phyloP scores from a whole-genome alignment of 53 echinoderm and acorn worm genomes.

The Holothuria scabra region DNA sequence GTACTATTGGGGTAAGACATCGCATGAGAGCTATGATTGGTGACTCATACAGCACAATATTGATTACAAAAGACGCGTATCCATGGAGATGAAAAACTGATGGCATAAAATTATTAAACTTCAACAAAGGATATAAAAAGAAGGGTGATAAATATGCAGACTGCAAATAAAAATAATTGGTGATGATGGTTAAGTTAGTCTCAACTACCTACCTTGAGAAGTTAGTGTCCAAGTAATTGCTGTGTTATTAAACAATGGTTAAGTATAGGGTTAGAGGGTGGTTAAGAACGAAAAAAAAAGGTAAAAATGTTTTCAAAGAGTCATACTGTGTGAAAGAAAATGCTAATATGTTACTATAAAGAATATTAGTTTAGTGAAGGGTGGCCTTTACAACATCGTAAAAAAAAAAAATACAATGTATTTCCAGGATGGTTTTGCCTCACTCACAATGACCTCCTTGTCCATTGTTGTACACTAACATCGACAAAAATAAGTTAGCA shows the following conservation, averaged over 20 bases:
- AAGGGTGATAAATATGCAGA: not conserved
- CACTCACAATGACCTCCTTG: too few relatives aligned
- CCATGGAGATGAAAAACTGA: not conserved
- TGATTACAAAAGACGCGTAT: not conserved
- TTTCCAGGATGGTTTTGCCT: too few relatives aligned
- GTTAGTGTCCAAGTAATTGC: conserved; percentile 7
- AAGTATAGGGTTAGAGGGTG: conserved; percentile 27
- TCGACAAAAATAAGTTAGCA: too few relatives aligned
- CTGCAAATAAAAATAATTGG: not conserved
- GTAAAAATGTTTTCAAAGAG: not conserved
- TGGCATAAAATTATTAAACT: not conserved
- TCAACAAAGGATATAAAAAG: not conserved
- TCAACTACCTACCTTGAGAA: conserved; percentile 7
- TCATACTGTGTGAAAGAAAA: too few relatives aligned
- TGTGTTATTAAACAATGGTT: conserved; percentile 43
- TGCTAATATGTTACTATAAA: too few relatives aligned
- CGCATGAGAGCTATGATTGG: too few relatives aligned
- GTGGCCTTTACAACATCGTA: too few relatives aligned
- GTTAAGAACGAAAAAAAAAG: not conserved
- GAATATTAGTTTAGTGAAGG: too few relatives aligned
- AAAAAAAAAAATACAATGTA: too few relatives aligned
- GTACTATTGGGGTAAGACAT: too few relatives aligned
- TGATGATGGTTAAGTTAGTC: not conserved
- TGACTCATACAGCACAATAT: too few relatives aligned
- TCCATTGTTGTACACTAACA: too few relatives aligned